phyloP scores from a whole-genome alignment of 2,113 vertebrate genomes.

The Balaenoptera acutorostrata region DNA sequence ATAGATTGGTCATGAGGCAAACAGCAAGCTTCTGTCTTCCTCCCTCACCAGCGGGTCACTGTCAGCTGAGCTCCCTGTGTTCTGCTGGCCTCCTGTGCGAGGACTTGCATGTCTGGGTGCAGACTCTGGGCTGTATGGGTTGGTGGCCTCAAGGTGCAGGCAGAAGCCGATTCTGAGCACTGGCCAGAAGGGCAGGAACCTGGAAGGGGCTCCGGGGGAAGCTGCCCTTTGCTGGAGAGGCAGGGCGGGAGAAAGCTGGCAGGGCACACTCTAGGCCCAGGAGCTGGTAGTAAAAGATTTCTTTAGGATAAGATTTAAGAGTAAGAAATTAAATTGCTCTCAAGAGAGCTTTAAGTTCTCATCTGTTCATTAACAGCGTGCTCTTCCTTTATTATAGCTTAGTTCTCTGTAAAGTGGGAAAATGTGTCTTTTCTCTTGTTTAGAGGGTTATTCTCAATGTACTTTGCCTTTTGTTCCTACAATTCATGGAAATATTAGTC shows the following conservation, averaged over 20 bases:
- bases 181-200: not conserved
- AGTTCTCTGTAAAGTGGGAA: not conserved
- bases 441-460: not conserved
- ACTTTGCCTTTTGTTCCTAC: slow-evolving; percentile 1
- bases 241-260: not conserved
- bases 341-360: not conserved
- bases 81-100: not conserved
- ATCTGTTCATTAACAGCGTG: not conserved
- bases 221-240: not conserved
- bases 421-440: not conserved
- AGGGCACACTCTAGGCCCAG: not conserved
- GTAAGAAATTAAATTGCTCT: not conserved
- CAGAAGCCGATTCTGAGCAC: not conserved
- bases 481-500: not conserved
- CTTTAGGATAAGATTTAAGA: not conserved
- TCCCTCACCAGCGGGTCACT: not conserved
- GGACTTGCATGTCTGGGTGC: not conserved
- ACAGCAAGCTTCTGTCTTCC: not conserved
- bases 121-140: not conserved
- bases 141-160: not conserved
- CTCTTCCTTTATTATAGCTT: not conserved
- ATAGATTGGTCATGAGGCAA: not conserved
- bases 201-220: not conserved
- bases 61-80: not conserved
- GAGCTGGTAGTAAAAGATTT: not conserved